Evolutionary conservation across 1,140 invertebrate genomes (phyloP).

Genomic region (Hyles euphorbiae): DNA sequence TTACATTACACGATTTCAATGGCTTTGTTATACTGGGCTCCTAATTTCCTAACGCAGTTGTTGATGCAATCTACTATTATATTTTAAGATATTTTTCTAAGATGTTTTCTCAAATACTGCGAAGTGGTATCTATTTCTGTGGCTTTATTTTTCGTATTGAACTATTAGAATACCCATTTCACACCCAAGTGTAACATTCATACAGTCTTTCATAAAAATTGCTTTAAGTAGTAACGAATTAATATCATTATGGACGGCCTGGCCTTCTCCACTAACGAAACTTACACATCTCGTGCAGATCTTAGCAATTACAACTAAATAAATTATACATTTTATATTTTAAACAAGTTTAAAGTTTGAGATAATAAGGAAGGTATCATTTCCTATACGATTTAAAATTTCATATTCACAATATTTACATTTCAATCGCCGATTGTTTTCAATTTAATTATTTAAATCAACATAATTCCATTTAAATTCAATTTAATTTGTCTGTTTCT

Average conservation of each 20-base stretch:
- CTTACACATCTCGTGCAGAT: conserved; percentile 20
- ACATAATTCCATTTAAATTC: background rate
- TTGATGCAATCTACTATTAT: background rate
- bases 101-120: background rate
- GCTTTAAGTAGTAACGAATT: conserved; percentile 46
- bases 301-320: conserved; percentile 17
- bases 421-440: background rate
- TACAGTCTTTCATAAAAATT: conserved; percentile 53
- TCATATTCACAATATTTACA: conserved; percentile 11
- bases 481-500: background rate
- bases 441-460: conserved; percentile 1
- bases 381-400: conserved; percentile 5
- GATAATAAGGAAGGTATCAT: conserved; percentile 19
- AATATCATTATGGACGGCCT: conserved; percentile 63
- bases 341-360: conserved; percentile 11
- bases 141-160: no score
- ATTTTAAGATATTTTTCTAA: conserved; percentile 1
- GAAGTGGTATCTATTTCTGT: background rate
- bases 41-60: conserved; percentile 1
- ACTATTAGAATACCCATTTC: background rate
- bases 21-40: conserved; percentile 7
- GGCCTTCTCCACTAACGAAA: conserved; percentile 39
- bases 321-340: conserved; percentile 10
- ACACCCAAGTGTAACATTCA: conserved; percentile 20
- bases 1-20: conserved; percentile 10